Conservation (phyloP, 2,113 vertebrate species). For the Etia nguti region DNA sequence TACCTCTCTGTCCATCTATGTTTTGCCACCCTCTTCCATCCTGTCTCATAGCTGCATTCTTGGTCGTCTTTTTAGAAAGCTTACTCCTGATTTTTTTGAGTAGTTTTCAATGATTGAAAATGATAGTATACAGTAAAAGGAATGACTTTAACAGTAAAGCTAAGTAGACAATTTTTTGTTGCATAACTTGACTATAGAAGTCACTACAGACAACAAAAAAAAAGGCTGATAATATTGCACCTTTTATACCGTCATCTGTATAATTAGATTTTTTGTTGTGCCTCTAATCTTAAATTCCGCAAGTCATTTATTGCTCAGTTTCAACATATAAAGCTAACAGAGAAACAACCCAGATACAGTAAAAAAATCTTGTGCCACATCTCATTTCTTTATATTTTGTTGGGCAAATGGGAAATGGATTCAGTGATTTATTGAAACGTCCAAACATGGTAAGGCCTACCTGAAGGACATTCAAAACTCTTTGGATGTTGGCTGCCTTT, state of each 20-base stretch:
- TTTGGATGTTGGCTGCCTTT: not conserved
- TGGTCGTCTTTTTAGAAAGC: not conserved
- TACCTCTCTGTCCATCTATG: not conserved
- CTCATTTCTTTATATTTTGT: not conserved
- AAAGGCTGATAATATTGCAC: not conserved
- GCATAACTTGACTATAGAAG: not conserved
- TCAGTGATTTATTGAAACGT: not conserved
- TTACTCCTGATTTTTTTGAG: not conserved
- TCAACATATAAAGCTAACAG: not conserved
- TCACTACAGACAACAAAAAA: not conserved
- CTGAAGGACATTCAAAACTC: not conserved
- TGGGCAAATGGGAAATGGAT: not conserved
- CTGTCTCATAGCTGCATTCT: not conserved
- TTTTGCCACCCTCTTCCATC: not conserved
- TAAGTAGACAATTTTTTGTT: not conserved
- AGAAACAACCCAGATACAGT: not conserved
- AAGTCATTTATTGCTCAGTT: not conserved
- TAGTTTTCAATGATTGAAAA: not conserved
- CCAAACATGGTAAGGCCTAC: not conserved
- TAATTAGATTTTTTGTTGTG: not conserved
- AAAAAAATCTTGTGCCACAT: not conserved
- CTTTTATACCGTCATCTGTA: not conserved
- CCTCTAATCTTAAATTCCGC: not conserved
- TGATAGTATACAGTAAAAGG: not conserved
- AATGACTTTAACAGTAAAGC: not conserved